Evolutionary conservation across 2,888 invertebrate species (phyloP).

Genomic region (Lochmaea crataegi): DNA sequence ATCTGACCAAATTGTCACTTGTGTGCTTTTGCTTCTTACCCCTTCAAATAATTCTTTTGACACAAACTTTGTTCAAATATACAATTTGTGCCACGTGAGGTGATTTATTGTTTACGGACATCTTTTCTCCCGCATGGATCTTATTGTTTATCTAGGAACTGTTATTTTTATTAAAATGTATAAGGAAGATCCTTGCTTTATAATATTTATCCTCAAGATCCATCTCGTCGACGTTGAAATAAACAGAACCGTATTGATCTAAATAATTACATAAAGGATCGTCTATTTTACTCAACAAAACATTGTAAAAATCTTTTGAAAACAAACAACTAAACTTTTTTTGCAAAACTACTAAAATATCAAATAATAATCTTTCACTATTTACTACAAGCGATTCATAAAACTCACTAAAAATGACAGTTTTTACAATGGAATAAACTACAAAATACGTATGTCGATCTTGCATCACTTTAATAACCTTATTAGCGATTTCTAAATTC

Average conservation of each 20-base stretch:
- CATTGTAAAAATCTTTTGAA: slow-evolving; percentile 38
- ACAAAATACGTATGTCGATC: slow-evolving; percentile 37
- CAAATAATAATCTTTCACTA: slow-evolving; percentile 37
- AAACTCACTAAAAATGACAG: slow-evolving; percentile 35
- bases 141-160: background rate
- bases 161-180: slow-evolving; percentile 22
- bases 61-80: too few relatives aligned
- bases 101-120: too few relatives aligned
- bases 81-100: too few relatives aligned
- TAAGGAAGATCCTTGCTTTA: slow-evolving; percentile 44
- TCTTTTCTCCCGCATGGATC: background rate
- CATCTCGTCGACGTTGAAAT: slow-evolving; percentile 42
- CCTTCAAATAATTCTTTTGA: too few relatives aligned
- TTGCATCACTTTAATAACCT: slow-evolving; percentile 47
- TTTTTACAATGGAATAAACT: slow-evolving; percentile 40
- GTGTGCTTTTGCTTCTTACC: too few relatives aligned
- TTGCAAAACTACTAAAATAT: slow-evolving; percentile 40
- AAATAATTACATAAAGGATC: slow-evolving; percentile 61
- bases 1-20: too few relatives aligned
- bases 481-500: slow-evolving; percentile 44
- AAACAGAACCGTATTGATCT: slow-evolving; percentile 58
- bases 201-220: slow-evolving; percentile 38
- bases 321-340: slow-evolving; percentile 30
- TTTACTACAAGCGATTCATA: slow-evolving; percentile 34
- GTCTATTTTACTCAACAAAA: slow-evolving; percentile 53